phyloP scores from a whole-genome alignment of 2,888 invertebrate species.

The Argyresthia goedartella region DNA sequence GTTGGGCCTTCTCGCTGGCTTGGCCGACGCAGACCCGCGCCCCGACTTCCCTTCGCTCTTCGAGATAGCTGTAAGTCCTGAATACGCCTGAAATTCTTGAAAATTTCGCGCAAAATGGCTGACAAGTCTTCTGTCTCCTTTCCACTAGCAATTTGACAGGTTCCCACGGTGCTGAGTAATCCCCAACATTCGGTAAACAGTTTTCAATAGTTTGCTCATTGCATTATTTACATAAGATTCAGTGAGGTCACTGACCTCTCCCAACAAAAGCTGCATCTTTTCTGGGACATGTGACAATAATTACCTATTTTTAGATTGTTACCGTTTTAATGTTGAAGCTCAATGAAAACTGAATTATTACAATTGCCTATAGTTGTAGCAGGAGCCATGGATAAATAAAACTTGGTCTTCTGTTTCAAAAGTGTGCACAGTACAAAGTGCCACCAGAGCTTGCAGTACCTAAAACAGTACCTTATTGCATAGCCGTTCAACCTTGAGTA shows the following conservation, averaged over 20 bases:
- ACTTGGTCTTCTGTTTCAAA: too few relatives aligned
- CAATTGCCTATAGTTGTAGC: too few relatives aligned
- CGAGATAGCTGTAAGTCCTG: conserved; percentile 54
- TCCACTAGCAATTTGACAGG: conserved; percentile 6
- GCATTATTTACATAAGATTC: neutral
- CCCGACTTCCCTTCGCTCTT: conserved; percentile 55
- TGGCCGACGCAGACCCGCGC: conserved; percentile 49
- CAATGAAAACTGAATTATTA: too few relatives aligned
- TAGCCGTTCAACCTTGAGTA: too few relatives aligned
- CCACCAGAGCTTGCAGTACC: too few relatives aligned
- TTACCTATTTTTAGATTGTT: neutral
- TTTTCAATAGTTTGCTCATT: neutral
- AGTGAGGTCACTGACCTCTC: conserved; percentile 20
- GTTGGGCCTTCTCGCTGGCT: conserved; percentile 51
- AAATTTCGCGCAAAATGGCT: conserved; percentile 29
- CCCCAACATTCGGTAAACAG: neutral
- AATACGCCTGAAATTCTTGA: conserved; percentile 6
- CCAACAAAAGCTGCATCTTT: conserved; percentile 7
- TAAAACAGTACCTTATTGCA: too few relatives aligned
- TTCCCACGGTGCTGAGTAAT: conserved; percentile 5
- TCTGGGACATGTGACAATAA: conserved; percentile 12
- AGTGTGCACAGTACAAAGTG: too few relatives aligned
- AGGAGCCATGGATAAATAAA: too few relatives aligned
- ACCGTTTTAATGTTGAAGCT: neutral
- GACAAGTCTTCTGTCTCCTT: conserved; percentile 14